Evolutionary conservation across 2,797 vertebrate species (phyloP).

Genomic region (Zenarchopterus dispar): DNA sequence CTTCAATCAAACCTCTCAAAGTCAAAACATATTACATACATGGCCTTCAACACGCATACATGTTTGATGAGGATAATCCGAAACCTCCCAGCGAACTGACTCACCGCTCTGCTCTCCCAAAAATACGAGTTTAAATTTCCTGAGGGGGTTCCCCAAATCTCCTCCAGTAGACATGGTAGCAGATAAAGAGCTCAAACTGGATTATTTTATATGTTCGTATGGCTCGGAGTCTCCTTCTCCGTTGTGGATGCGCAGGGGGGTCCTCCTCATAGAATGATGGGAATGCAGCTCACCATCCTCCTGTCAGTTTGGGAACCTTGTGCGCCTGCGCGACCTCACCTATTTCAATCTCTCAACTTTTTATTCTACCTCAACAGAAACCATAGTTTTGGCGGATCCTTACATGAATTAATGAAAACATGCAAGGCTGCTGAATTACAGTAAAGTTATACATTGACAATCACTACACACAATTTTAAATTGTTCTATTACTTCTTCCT

Average conservation of each 20-base stretch:
- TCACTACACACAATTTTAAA: too few relatives aligned
- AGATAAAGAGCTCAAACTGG: constrained; percentile 59
- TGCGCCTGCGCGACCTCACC: constrained; percentile 85
- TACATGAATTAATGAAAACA: too few relatives aligned
- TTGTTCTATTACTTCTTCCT: too few relatives aligned
- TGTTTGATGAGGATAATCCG: constrained; percentile 51
- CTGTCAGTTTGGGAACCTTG: constrained; percentile 61
- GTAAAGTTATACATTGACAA: too few relatives aligned
- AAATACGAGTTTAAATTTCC: constrained; percentile 96
- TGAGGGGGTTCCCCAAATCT: constrained; percentile 92
- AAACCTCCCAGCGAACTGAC: constrained; percentile 62
- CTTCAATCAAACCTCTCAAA: constrained; percentile 43
- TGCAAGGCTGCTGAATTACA: too few relatives aligned
- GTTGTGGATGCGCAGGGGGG: constrained; percentile 66
- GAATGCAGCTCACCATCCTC: constrained; percentile 82
- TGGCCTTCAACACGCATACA: constrained; percentile 57
- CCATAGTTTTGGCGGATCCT: too few relatives aligned
- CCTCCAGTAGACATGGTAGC: constrained; percentile 89
- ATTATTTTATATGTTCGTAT: constrained; percentile 50
- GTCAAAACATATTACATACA: constrained; percentile 39
- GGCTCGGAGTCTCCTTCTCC: constrained; percentile 57
- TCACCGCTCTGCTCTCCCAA: constrained; percentile 94
- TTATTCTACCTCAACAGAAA: constrained; percentile 6
- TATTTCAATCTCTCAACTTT: constrained; percentile 74
- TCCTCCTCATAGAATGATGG: constrained; percentile 80